These are phyloP conservation scores for Hirtodrosophila histrioides DNA, from an alignment of 2,888 invertebrate species.

Conservation along the genomic window DNA sequence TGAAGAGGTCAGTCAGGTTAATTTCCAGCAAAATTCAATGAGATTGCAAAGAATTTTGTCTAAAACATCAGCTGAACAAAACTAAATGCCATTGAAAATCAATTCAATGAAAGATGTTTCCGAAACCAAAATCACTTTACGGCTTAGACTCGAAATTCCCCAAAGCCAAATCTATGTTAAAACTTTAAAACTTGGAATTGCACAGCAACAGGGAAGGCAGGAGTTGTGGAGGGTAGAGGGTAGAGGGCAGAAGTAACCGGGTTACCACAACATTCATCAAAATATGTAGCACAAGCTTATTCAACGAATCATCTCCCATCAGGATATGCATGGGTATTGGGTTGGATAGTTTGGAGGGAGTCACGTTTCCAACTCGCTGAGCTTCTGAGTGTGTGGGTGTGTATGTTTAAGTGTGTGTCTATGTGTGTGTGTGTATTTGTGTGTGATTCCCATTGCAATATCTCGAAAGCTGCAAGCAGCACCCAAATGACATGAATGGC, in stretches of 20 bases:
- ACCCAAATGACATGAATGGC: conserved; percentile 37
- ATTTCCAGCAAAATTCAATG: no score
- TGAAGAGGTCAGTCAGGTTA: no score
- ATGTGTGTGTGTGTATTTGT: not conserved
- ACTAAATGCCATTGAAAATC: no score
- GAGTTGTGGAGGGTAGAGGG: no score
- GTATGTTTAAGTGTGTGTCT: no score
- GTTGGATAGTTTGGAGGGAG: no score
- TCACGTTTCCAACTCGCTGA: conserved; percentile 3
- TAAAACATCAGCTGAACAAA: no score
- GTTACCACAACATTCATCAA: conserved; percentile 46
- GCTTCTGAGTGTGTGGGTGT: no score
- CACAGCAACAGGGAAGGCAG: not conserved
- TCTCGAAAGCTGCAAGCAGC: conserved; percentile 31
- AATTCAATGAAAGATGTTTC: no score
- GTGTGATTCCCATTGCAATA: conserved; percentile 30
- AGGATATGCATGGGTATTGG: conserved; percentile 1
- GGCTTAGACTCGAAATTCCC: not conserved
- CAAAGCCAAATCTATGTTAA: not conserved
- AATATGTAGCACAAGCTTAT: conserved; percentile 55
- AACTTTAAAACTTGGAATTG: conserved; percentile 1
- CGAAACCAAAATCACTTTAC: not conserved
- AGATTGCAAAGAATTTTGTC: no score
- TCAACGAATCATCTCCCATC: conserved; percentile 44
- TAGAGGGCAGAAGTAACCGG: no score